These are phyloP conservation scores for Orthonychiurus folsomi DNA, from an alignment of 2,888 invertebrate genomes.

Conservation along the genomic window DNA sequence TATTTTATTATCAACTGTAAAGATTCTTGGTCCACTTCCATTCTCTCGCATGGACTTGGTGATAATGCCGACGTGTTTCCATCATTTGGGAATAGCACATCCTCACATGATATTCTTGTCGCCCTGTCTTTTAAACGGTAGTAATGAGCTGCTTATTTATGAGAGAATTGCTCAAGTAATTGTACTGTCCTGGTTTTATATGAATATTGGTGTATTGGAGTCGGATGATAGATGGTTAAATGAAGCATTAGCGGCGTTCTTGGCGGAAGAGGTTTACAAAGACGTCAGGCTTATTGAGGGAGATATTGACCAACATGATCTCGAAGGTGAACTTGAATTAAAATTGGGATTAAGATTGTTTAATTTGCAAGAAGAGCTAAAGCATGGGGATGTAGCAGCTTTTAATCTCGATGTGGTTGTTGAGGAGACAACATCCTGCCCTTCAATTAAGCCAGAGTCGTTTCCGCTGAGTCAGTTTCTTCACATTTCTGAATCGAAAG, in stretches of 20 bases:
- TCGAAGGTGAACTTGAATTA: constrained; percentile 25
- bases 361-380: constrained; percentile 40
- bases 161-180: constrained; percentile 45
- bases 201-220: constrained; percentile 45
- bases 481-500: constrained; percentile 48
- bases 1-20: constrained; percentile 40
- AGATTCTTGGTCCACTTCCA: constrained; percentile 44
- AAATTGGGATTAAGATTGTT: constrained; percentile 36
- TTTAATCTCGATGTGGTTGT: constrained; percentile 44
- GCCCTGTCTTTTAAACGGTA: constrained; percentile 43
- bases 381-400: constrained; percentile 41
- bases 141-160: constrained; percentile 36
- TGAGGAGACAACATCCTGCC: constrained; percentile 36
- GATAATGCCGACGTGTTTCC: constrained; percentile 42
- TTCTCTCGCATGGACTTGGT: constrained; percentile 44
- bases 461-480: constrained; percentile 45
- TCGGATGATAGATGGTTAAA: constrained; percentile 49
- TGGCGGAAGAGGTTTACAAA: constrained; percentile 44
- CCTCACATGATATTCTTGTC: constrained; percentile 45
- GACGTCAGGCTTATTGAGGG: constrained; percentile 27
- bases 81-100: constrained; percentile 41
- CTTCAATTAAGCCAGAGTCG: constrained; percentile 44
- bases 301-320: constrained; percentile 8
- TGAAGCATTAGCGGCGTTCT: constrained; percentile 47
- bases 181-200: constrained; percentile 47